These are phyloP conservation scores for Odontamblyopus rebecca DNA, from an alignment of 2,797 vertebrate genomes.

Conservation along the genomic window DNA sequence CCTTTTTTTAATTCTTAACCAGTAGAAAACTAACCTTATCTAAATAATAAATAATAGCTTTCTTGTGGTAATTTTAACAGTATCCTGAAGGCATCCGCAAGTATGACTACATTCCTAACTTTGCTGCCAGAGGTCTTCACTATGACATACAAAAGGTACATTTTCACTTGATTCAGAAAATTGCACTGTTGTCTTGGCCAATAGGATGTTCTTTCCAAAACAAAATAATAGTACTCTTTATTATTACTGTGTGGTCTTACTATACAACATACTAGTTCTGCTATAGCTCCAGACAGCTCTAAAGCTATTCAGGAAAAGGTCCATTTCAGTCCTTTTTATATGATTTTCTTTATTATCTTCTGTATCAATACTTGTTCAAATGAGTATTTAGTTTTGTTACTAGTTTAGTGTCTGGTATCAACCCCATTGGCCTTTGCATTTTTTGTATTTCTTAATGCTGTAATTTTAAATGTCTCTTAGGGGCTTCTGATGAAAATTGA, in stretches of 20 bases:
- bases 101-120: conserved; percentile 85
- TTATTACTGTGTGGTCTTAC: no score
- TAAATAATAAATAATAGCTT: neutral
- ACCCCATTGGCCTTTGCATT: neutral
- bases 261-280: no score
- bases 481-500: conserved; percentile 88
- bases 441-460: neutral
- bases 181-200: neutral
- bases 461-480: conserved; percentile 44
- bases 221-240: no score
- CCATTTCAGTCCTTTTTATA: no score
- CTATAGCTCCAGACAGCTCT: no score
- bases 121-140: conserved; percentile 83
- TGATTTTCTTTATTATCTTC: no score
- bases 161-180: neutral
- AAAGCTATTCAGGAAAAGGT: no score
- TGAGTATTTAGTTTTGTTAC: no score
- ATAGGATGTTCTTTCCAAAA: no score
- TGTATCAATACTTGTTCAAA: no score
- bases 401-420: no score
- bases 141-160: conserved; percentile 88
- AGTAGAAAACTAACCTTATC: neutral
- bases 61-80: conserved; percentile 54
- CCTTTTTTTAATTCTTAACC: conserved; percentile 2
- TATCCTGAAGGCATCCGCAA: conserved; percentile 80